phyloP scores from a whole-genome alignment of 2,888 invertebrate genomes.

The Anthophora plumipes region DNA sequence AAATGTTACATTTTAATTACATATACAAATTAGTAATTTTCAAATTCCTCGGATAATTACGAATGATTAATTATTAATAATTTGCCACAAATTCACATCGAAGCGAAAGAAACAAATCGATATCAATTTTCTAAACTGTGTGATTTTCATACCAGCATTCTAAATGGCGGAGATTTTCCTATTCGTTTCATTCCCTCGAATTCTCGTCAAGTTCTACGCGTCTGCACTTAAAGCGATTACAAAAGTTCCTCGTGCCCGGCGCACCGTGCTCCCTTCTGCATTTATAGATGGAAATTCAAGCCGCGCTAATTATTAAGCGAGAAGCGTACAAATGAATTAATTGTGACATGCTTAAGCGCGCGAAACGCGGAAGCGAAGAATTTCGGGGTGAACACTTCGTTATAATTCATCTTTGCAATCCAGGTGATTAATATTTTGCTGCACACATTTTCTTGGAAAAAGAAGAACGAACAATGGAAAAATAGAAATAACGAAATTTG shows the following conservation, averaged over 20 bases:
- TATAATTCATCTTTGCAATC: not conserved
- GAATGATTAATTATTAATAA: not conserved
- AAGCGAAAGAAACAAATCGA: slow-evolving; percentile 2
- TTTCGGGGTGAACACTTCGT: not conserved
- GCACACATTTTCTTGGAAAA: too few species aligned
- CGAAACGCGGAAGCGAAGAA: not conserved
- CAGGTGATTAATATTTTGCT: too few species aligned
- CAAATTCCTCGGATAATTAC: not conserved
- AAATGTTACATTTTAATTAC: too few species aligned
- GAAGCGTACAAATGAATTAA: slow-evolving; percentile 54
- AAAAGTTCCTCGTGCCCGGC: slow-evolving; percentile 59
- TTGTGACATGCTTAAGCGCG: slow-evolving; percentile 29
- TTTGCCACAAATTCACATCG: not conserved
- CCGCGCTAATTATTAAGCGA: slow-evolving; percentile 62
- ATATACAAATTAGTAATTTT: too few species aligned
- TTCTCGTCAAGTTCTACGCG: slow-evolving; percentile 64
- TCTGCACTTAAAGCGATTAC: slow-evolving; percentile 70
- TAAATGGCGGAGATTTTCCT: slow-evolving; percentile 55
- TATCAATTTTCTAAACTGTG: slow-evolving; percentile 23
- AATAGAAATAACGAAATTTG: too few species aligned
- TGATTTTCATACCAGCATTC: slow-evolving; percentile 21
- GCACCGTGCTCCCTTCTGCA: slow-evolving; percentile 40
- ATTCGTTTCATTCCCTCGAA: slow-evolving; percentile 58
- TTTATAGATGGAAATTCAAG: slow-evolving; percentile 57
- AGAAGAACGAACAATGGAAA: too few species aligned